Base-by-base conservation (phyloP, 2,797 vertebrate genomes). In the Trichosurus vulpecula region DNA sequence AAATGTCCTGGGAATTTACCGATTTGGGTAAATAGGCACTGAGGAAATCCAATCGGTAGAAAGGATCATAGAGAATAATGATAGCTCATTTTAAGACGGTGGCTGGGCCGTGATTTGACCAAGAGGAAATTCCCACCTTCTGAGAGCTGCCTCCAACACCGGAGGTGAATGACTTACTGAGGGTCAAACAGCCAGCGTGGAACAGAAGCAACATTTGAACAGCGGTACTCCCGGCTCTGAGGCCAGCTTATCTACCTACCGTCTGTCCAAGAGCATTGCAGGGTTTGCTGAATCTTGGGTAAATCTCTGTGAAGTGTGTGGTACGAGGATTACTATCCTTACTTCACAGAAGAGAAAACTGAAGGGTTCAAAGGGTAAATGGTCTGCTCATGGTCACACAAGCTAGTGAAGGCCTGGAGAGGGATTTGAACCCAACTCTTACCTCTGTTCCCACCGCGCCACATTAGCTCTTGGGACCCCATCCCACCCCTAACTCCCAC, bases 231-330 rank as follows among this genome's bases (percentile, higher is more conserved):
- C 25, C 51, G 10, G 22, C 25, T 74, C 66, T 5, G 1, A n/a
- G 35, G 31, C 16, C n/a, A 9, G 0, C n/a, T 41, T 41, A 41
- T 41, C n/a, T 41, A 41, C n/a, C n/a, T 41, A 41, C n/a, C 74
- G n/a, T 6, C 58, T 41, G 61, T 74, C 14, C 3, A 4, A 41
- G n/a, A 22, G 35, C 61, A n/a, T 41, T 41, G 35, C n/a, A 74
- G 61, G 30, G 6, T 74, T 41, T 74, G 35, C 61, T 19, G 5
- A 74, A 41, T 74, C 35, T 41, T 74, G 61, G 61, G 35, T n/a
- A 41, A 5, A n/a, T n/a, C 35, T 56, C n/a, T 0, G 0, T 2
- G 0, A 35, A 53, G 93, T 0, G 0, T 35, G 35, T 74, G 41
- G n/a, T 47, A 11, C 1, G 4, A 87, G 1, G 29, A 51, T 87